Evolutionary conservation across 2,888 invertebrate genomes (phyloP).

Genomic region (Lymantria monacha): DNA sequence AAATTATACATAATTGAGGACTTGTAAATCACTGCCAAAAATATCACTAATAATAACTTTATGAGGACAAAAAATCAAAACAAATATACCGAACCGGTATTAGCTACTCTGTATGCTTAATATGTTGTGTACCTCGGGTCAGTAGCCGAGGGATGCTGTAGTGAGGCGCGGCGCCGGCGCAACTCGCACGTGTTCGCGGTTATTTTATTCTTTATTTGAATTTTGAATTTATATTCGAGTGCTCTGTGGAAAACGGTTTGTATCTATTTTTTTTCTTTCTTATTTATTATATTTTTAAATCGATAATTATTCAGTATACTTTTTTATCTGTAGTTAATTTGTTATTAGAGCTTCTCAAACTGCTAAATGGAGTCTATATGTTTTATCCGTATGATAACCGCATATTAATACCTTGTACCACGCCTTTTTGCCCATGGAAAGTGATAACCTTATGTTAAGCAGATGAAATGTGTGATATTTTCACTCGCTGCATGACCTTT

Average conservation of each 20-base stretch:
- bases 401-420: too few relatives aligned
- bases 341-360: too few relatives aligned
- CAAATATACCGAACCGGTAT: constrained; percentile 13
- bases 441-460: too few relatives aligned
- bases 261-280: constrained; percentile 6
- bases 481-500: too few relatives aligned
- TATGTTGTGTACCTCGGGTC: constrained; percentile 17
- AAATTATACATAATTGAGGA: neutral
- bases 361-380: too few relatives aligned
- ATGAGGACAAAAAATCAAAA: neutral
- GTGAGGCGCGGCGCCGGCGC: constrained; percentile 32
- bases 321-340: too few relatives aligned
- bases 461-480: too few relatives aligned
- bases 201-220: neutral
- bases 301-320: neutral
- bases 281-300: neutral
- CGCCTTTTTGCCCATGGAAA: too few relatives aligned
- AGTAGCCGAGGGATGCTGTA: constrained; percentile 37
- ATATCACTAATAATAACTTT: neutral
- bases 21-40: neutral
- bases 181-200: constrained; percentile 28
- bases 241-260: constrained; percentile 23
- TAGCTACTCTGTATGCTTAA: constrained; percentile 12
- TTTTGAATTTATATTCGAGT: constrained; percentile 12
- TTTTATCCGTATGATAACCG: too few relatives aligned